These are phyloP conservation scores for Laticauda colubrina DNA, from an alignment of 2,113 vertebrate species.

Conservation along the genomic window DNA sequence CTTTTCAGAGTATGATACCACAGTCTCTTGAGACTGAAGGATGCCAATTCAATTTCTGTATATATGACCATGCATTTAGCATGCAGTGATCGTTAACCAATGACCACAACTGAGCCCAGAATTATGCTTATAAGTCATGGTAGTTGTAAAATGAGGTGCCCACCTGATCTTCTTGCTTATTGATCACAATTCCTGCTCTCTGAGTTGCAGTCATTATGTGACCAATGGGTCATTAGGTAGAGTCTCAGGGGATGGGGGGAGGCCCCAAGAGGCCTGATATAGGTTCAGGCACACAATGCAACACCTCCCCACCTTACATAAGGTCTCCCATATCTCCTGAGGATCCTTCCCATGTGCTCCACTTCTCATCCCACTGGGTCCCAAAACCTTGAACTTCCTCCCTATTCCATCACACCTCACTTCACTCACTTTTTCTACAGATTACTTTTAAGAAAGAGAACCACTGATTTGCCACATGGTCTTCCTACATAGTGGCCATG, in stretches of 20 bases:
- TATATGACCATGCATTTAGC: neutral
- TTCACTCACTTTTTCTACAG: neutral
- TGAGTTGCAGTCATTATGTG: neutral
- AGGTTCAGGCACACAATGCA: neutral
- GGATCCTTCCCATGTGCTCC: neutral
- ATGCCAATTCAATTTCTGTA: no score
- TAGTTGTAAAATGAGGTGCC: neutral
- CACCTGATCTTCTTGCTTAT: neutral
- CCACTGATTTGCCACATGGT: neutral
- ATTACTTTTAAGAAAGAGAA: neutral
- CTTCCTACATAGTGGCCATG: neutral
- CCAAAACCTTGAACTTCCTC: neutral
- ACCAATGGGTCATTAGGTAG: neutral
- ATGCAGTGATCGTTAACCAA: neutral
- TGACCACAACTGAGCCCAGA: neutral
- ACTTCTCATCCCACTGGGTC: neutral
- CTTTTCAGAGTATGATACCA: no score
- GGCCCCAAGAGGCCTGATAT: neutral
- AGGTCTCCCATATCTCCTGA: neutral
- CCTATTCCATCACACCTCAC: neutral
- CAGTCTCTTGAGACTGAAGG: no score
- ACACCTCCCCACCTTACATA: neutral
- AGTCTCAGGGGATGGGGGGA: neutral
- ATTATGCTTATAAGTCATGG: neutral
- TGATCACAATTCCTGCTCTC: neutral